Evolutionary conservation across 2,113 vertebrate genomes (phyloP).

Genomic region (Osmerus eperlanus): DNA sequence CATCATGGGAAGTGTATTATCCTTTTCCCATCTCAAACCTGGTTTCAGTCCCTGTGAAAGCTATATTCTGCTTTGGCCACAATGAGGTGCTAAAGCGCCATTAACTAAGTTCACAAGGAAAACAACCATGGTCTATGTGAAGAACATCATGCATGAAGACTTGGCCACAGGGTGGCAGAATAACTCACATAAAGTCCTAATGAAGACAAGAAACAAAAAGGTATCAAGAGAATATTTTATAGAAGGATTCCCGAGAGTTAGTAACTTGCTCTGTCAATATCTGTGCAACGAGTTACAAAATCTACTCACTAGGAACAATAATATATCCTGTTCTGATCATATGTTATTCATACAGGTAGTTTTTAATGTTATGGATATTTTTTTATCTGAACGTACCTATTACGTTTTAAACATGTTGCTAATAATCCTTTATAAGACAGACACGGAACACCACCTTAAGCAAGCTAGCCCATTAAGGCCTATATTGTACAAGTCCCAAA

Average conservation of each 20-base stretch:
- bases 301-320: conserved; percentile 62
- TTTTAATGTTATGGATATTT: conserved; percentile 51
- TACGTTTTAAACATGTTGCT: conserved; percentile 54
- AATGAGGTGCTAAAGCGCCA: no score
- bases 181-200: not conserved
- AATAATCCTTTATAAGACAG: conserved; percentile 49
- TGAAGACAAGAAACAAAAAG: not conserved
- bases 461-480: conserved; percentile 52
- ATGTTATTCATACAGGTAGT: conserved; percentile 65
- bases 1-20: no score
- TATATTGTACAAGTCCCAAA: conserved; percentile 1
- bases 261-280: conserved; percentile 58
- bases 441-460: conserved; percentile 52
- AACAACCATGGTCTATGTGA: no score
- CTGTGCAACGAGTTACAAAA: conserved; percentile 71
- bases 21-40: no score
- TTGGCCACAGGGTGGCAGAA: not conserved
- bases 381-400: conserved; percentile 53
- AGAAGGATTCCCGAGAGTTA: conserved; percentile 48
- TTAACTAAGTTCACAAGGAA: no score
- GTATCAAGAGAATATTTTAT: not conserved
- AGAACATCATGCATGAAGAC: not conserved
- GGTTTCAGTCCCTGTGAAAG: no score
- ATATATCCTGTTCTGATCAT: conserved; percentile 68
- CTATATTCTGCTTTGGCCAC: no score